Evolutionary conservation across 2,113 vertebrate species (phyloP).

Genomic region (Macquaria ambigua): DNA sequence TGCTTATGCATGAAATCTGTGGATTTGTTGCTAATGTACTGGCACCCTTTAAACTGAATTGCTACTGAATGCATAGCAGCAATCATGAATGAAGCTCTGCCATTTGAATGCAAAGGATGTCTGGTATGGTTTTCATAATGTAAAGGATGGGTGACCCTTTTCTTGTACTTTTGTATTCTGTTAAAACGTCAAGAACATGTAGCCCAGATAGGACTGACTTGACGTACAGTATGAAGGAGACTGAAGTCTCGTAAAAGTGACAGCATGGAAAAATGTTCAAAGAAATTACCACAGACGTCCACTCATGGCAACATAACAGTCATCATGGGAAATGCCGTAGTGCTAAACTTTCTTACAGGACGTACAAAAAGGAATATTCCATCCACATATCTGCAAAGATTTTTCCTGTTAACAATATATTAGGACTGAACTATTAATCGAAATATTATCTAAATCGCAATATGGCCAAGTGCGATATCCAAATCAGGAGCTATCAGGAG

Average conservation of each 20-base stretch:
- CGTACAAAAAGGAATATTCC: conserved; percentile 24
- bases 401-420: conserved; percentile 10
- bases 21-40: not conserved
- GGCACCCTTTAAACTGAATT: not conserved
- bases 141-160: conserved; percentile 14
- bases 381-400: conserved; percentile 1
- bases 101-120: conserved; percentile 41
- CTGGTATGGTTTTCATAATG: conserved; percentile 22
- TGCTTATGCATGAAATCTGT: not conserved
- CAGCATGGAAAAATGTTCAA: conserved; percentile 18
- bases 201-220: conserved; percentile 33
- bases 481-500: too few species aligned
- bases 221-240: not conserved
- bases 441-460: too few species aligned
- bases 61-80: not conserved
- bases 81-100: conserved; percentile 16
- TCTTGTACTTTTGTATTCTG: conserved; percentile 19
- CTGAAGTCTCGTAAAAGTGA: conserved; percentile 4
- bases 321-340: conserved; percentile 14
- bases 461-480: too few species aligned
- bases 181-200: conserved; percentile 23
- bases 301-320: not conserved
- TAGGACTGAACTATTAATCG: too few species aligned
- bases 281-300: conserved; percentile 8
- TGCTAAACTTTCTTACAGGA: conserved; percentile 25